These are phyloP conservation scores for Danio choprae DNA, from an alignment of 2,797 vertebrate genomes.

Conservation along the genomic window DNA sequence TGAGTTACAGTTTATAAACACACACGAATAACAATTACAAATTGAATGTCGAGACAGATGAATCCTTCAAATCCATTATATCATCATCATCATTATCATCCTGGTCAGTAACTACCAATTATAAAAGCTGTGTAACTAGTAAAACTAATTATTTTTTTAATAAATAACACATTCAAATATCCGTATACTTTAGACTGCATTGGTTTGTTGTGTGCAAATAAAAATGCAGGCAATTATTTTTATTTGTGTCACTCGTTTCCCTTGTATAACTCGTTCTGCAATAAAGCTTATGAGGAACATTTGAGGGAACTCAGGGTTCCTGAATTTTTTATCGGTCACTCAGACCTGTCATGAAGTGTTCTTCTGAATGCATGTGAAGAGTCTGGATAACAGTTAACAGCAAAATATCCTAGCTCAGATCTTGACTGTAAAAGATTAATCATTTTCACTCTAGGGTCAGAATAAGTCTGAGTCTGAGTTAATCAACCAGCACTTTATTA, in stretches of 20 bases:
- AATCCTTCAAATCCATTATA: no score
- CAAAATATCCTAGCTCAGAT: constrained; percentile 1
- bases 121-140: no score
- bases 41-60: background rate
- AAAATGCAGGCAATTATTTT: background rate
- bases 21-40: background rate
- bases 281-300: background rate
- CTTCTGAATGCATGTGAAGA: background rate
- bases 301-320: background rate
- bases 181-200: background rate
- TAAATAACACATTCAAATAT: background rate
- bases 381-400: background rate
- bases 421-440: constrained; percentile 58
- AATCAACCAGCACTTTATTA: background rate
- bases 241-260: background rate
- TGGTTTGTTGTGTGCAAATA: background rate
- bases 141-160: no score
- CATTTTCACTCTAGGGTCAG: constrained; percentile 56
- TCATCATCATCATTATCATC: no score
- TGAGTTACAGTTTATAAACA: no score
- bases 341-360: background rate
- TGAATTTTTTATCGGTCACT: background rate
- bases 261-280: background rate
- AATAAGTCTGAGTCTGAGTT: no score
- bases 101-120: no score